A percentile compares a stretch with the other conserved stretches of the same genome.
These are phyloP conservation scores for Hypotaenidia philippensis DNA, from an alignment of 2,797 vertebrate species.

Conservation along the genomic window DNA sequence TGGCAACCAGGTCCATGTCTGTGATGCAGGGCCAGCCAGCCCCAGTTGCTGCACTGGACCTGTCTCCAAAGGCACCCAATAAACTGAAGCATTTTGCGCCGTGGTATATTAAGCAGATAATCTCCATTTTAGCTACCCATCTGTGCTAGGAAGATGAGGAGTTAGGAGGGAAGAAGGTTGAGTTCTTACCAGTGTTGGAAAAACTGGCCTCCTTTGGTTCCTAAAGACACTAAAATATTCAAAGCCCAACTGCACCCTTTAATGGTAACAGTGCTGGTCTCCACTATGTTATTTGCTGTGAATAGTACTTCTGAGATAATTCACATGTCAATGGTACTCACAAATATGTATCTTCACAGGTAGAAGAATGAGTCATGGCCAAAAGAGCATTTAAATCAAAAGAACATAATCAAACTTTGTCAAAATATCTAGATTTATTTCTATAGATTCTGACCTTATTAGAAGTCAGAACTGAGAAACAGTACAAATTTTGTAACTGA, in stretches of 20 bases:
- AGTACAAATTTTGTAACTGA: background rate
- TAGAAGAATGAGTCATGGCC: background rate
- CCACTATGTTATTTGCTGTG: background rate
- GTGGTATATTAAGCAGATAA: background rate
- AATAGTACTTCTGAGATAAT: background rate
- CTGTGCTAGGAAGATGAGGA: background rate
- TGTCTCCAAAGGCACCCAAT: background rate
- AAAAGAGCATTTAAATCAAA: background rate
- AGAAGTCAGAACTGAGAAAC: background rate
- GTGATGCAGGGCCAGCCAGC: background rate
- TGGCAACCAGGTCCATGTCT: background rate
- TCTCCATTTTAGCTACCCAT: background rate
- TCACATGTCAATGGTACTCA: background rate
- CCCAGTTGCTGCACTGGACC: background rate
- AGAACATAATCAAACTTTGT: background rate
- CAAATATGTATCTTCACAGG: background rate
- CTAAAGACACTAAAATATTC: background rate
- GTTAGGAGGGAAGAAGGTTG: background rate
- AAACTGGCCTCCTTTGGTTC: background rate
- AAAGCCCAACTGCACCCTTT: fast-evolving
- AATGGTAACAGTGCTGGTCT: background rate
- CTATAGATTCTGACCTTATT: background rate
- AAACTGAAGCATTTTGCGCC: background rate
- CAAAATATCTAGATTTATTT: background rate
- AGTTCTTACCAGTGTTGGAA: background rate